These are phyloP conservation scores for Vultur gryphus DNA, from an alignment of 2,797 vertebrate genomes.

Conservation along the genomic window DNA sequence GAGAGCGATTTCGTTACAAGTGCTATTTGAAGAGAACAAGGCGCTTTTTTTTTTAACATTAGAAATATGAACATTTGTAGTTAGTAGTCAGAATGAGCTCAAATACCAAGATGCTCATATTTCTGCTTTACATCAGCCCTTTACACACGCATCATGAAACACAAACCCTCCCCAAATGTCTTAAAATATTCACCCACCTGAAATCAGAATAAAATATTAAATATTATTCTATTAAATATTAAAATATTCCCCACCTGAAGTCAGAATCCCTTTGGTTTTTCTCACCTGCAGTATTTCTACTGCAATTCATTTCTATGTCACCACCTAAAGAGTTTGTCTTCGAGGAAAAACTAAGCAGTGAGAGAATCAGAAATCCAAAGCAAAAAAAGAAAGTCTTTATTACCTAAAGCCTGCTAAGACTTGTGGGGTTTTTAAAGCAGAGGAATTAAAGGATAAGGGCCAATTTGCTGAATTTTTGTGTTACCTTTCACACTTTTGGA, in stretches of 20 bases:
- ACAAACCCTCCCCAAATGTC: not conserved
- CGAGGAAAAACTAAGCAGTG: not conserved
- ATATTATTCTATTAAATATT: not conserved
- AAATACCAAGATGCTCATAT: not conserved
- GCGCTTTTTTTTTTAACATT: not conserved
- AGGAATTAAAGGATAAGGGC: not conserved
- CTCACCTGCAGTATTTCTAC: not conserved
- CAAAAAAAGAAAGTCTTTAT: not conserved
- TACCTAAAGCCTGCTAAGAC: not conserved
- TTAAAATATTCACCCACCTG: not conserved
- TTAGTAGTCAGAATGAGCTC: not conserved
- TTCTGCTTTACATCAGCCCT: not conserved
- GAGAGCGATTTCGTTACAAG: not conserved
- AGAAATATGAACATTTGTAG: not conserved
- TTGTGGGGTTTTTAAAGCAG: not conserved
- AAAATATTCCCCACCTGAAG: not conserved
- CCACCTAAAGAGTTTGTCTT: not conserved
- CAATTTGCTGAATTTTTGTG: not conserved
- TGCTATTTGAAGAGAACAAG: not conserved
- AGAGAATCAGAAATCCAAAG: not conserved
- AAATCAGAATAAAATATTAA: not conserved
- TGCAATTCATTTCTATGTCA: not conserved
- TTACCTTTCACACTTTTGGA: not conserved
- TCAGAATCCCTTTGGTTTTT: not conserved
- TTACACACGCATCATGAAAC: not conserved